Percentiles rank a stretch among this genome's conserved stretches.
Conservation (phyloP, 2,888 invertebrate genomes). For the Dolichomitus sp. region DNA sequence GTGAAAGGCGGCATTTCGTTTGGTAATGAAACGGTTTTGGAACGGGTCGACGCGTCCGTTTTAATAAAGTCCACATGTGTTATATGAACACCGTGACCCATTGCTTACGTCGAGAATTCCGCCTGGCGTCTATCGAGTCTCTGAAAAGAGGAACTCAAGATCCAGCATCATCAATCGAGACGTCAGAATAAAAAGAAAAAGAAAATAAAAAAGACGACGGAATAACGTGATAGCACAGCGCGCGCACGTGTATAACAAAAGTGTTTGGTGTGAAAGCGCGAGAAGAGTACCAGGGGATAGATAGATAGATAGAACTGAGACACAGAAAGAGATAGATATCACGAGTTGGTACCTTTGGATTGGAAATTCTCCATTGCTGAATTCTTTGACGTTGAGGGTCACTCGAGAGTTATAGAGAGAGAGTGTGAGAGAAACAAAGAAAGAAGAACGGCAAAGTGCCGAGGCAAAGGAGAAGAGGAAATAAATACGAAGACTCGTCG, state of each 20-base stretch:
- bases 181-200: conserved; percentile 10
- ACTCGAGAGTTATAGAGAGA: conserved; percentile 11
- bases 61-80: conserved; percentile 67
- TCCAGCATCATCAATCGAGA: neutral
- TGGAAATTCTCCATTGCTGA: conserved; percentile 35
- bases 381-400: conserved; percentile 30
- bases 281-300: conserved; percentile 6
- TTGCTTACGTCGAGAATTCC: conserved; percentile 33
- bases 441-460: conserved; percentile 22
- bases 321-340: conserved; percentile 30
- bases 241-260: conserved; percentile 19
- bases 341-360: conserved; percentile 42
- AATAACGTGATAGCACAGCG: conserved; percentile 15
- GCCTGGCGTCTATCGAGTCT: neutral
- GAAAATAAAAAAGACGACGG: conserved; percentile 1
- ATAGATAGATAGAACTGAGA: neutral
- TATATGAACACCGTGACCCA: conserved; percentile 25
- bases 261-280: conserved; percentile 19
- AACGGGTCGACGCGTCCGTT: conserved; percentile 62
- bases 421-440: neutral
- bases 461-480: conserved; percentile 4
- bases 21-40: conserved; percentile 74
- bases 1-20: conserved; percentile 66
- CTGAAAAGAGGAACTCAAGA: conserved; percentile 10
- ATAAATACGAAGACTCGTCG: conserved; percentile 27